Evolutionary conservation across 37 sponge, comb jelly and placozoan species (phyloP), one percentile per base, ranked within the genome.

Genomic region (Oopsacas minuta): DNA sequence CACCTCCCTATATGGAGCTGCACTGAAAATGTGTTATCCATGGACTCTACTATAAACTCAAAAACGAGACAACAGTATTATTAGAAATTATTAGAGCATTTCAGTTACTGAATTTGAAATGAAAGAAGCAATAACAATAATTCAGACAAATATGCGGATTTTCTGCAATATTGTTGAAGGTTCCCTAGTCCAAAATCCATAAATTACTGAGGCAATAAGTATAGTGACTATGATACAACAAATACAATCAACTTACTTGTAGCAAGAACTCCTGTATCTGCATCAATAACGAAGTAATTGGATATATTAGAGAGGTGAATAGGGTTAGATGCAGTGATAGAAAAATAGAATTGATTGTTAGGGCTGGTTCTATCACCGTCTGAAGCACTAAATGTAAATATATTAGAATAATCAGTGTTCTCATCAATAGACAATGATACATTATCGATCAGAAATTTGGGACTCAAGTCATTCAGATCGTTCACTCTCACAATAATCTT

Each of bases 261-360:
- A 61, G 75, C 75, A 20, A 61, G 20, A 25, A n/a, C 30, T 32
- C 75, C 75, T 7, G 20, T 61, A 34, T 61, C 75, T 61, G 22
- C 75, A 32, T 34, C 75, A n/a, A 61, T 61, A 20, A 61, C 75
- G 30, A 61, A 61, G 7, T 32, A 25, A 3, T 10, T 3, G 20
- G 17, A 20, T 61, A 61, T 25, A n/a, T 61, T 12, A 61, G 30
- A 7, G 30, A 61, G 28, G n/a, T n/a, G n/a, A 61, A n/a, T 34
- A 25, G 75, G 75, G 75, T 5, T 61, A 20, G 75, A 61, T 61
- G 32, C 75, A 25, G 75, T 61, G 75, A 61, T 61, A n/a, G 22
- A 61, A n/a, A 61, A 61, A 5, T 61, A 32, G 75, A 61, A 61
- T 61, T 61, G 75, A n/a, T 61, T 61, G 28, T 61, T 61, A 61